Conservation (phyloP, 2,113 vertebrate genomes). For the Holacanthus passer region DNA sequence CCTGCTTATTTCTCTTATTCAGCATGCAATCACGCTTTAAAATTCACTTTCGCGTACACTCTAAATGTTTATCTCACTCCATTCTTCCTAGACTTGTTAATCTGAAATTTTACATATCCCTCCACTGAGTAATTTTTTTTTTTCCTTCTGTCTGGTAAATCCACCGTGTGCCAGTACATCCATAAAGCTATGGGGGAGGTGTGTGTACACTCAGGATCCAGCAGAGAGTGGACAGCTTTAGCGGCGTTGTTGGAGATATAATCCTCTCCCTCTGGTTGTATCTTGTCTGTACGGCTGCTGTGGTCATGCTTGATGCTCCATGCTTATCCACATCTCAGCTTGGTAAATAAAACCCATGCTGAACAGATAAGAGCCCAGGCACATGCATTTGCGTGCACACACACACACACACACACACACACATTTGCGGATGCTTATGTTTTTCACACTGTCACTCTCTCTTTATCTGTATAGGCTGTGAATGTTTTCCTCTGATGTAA, state of each 20-base stretch:
- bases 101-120: conserved; percentile 21
- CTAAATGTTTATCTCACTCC: not conserved
- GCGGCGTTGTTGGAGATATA: conserved; percentile 44
- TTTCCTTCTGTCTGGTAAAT: conserved; percentile 1
- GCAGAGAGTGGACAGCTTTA: conserved; percentile 54
- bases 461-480: conserved; percentile 22
- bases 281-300: conserved; percentile 26
- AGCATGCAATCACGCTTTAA: not conserved
- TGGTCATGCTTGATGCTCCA: not conserved
- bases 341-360: conserved; percentile 47
- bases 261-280: conserved; percentile 45
- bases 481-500: conserved; percentile 18
- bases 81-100: conserved; percentile 17
- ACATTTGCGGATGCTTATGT: conserved; percentile 4
- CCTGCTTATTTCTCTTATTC: not conserved
- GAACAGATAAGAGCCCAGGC: conserved; percentile 31
- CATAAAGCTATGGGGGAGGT: conserved; percentile 37
- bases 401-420: not conserved
- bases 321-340: conserved; percentile 47
- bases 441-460: conserved; percentile 2
- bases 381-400: not conserved
- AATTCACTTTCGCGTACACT: not conserved
- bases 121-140: not conserved
- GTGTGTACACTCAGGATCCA: conserved; percentile 24
- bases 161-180: conserved; percentile 7